A percentile compares a stretch with the other conserved stretches of the same genome.
phyloP scores from a whole-genome alignment of 2,888 invertebrate species.

The Tetragonisca angustula region DNA sequence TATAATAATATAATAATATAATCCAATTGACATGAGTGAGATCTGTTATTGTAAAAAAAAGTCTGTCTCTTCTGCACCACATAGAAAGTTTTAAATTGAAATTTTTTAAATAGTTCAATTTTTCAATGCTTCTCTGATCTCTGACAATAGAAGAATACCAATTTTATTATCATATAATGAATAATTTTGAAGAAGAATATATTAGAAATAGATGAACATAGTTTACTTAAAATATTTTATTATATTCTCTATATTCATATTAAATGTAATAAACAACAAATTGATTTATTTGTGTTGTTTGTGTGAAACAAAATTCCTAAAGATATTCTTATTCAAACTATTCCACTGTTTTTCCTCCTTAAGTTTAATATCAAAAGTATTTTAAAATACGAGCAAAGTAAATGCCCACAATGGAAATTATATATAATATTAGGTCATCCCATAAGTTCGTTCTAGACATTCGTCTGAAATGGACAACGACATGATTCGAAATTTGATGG shows the following conservation, averaged over 20 bases:
- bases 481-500: no score
- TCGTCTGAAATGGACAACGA: no score
- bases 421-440: neutral
- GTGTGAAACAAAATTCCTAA: neutral
- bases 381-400: slow-evolving; percentile 24
- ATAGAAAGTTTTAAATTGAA: neutral
- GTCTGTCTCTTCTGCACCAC: neutral
- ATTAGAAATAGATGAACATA: neutral
- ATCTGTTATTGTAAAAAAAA: no score
- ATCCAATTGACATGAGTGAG: no score
- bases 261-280: neutral
- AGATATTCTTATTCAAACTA: neutral
- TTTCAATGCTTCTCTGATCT: neutral
- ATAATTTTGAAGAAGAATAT: neutral
- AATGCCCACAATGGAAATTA: slow-evolving; percentile 28
- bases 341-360: neutral
- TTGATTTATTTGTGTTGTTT: neutral
- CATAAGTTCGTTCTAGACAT: no score
- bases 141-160: neutral
- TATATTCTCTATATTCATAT: neutral
- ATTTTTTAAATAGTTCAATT: neutral
- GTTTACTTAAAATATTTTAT: neutral
- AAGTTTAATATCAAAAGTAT: slow-evolving; percentile 9
- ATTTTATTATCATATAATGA: neutral
- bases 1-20: no score